Conservation (phyloP, 2,888 invertebrate species). For the Hydraecia micacea region DNA sequence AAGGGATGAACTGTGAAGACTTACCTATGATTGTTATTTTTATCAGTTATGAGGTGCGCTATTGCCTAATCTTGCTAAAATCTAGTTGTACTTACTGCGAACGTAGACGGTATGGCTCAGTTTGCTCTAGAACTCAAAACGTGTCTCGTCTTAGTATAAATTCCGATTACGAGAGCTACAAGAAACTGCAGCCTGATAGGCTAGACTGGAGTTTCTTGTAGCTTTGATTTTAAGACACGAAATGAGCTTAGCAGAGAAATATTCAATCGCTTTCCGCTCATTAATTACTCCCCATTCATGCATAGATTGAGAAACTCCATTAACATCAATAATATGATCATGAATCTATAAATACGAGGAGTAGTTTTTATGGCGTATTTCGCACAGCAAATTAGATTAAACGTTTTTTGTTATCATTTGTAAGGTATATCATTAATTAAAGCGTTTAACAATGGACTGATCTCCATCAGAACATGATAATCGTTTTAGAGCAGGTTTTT, state of each 20-base stretch:
- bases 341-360: slow-evolving; percentile 36
- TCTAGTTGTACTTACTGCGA: too few species aligned
- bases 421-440: slow-evolving; percentile 49
- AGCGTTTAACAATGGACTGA: slow-evolving; percentile 43
- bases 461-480: slow-evolving; percentile 35
- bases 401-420: slow-evolving; percentile 48
- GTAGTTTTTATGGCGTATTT: slow-evolving; percentile 52
- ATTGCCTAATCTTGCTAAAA: background rate
- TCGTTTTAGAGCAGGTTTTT: slow-evolving; percentile 24
- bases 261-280: slow-evolving; percentile 8
- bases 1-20: background rate
- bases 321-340: slow-evolving; percentile 54
- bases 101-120: too few species aligned
- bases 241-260: background rate
- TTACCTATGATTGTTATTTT: background rate
- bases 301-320: slow-evolving; percentile 53
- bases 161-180: too few species aligned
- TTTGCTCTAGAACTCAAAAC: too few species aligned
- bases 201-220: too few species aligned
- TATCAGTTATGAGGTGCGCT: background rate
- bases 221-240: too few species aligned
- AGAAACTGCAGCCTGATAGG: too few species aligned
- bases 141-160: too few species aligned
- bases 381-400: slow-evolving; percentile 39
- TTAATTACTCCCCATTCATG: background rate